A percentile compares a stretch with the other conserved stretches of the same genome.
Evolutionary conservation across 2,888 invertebrate species (phyloP).

Genomic region (Vesta saturnalis): DNA sequence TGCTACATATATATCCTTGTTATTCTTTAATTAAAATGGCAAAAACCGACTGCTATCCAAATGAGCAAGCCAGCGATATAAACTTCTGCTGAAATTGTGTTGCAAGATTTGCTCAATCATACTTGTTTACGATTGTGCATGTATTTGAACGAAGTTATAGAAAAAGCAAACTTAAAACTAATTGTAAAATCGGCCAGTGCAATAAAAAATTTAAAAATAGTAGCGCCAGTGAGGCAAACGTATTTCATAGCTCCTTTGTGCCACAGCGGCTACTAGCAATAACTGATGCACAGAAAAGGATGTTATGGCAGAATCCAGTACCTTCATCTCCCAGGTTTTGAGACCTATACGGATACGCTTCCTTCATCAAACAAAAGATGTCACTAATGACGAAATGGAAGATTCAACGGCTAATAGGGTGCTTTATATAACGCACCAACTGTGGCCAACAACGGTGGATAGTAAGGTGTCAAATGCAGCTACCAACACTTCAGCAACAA

Average conservation of each 20-base stretch:
- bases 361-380: constrained; percentile 37
- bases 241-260: constrained; percentile 34
- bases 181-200: constrained; percentile 49
- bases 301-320: constrained; percentile 42
- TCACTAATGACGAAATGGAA: constrained; percentile 42
- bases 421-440: constrained; percentile 38
- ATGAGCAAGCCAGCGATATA: constrained; percentile 22
- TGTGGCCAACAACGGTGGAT: constrained; percentile 51
- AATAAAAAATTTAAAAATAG: too few relatives aligned
- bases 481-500: constrained; percentile 49
- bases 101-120: constrained; percentile 34
- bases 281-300: constrained; percentile 15
- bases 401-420: too few relatives aligned
- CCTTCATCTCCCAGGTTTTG: constrained; percentile 42
- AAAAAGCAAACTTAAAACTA: constrained; percentile 26
- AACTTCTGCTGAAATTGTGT: constrained; percentile 30
- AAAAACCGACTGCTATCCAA: constrained; percentile 33
- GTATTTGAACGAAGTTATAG: constrained; percentile 25
- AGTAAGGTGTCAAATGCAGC: constrained; percentile 54
- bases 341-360: constrained; percentile 41
- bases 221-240: constrained; percentile 43
- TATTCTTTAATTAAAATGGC: constrained; percentile 36
- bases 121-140: constrained; percentile 37
- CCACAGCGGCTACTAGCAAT: constrained; percentile 19
- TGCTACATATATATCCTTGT: constrained; percentile 32